phyloP scores from a whole-genome alignment of 2,113 vertebrate genomes.

The Apaloderma vittatum region DNA sequence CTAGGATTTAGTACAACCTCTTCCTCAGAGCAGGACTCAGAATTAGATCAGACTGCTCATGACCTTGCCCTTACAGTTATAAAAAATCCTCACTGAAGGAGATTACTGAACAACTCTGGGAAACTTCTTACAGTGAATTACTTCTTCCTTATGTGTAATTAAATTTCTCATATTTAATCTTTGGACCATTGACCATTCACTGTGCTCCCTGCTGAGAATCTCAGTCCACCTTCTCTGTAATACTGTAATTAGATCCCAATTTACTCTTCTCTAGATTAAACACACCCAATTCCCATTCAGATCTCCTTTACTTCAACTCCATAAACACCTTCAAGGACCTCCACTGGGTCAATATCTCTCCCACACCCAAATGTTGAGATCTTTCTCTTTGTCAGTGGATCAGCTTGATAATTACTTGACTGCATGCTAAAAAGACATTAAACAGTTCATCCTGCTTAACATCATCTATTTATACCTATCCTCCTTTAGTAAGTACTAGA shows the following conservation, averaged over 20 bases:
- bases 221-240: background rate
- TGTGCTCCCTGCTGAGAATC: background rate
- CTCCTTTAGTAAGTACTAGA: background rate
- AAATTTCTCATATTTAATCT: background rate
- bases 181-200: background rate
- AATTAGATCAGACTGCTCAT: background rate
- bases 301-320: background rate
- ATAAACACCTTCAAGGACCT: background rate
- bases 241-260: background rate
- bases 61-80: background rate
- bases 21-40: background rate
- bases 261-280: background rate
- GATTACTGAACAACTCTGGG: background rate
- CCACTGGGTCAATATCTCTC: background rate
- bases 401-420: rapidly evolving
- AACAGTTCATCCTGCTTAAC: background rate
- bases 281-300: background rate
- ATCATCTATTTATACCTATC: background rate
- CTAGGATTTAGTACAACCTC: background rate
- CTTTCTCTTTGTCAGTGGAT: background rate
- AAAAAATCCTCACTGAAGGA: background rate
- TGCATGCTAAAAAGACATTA: background rate
- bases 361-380: background rate
- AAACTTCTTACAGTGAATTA: background rate
- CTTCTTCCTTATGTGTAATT: background rate